phyloP scores from a whole-genome alignment of 1,140 invertebrate species.

The Subanguina moxae region DNA sequence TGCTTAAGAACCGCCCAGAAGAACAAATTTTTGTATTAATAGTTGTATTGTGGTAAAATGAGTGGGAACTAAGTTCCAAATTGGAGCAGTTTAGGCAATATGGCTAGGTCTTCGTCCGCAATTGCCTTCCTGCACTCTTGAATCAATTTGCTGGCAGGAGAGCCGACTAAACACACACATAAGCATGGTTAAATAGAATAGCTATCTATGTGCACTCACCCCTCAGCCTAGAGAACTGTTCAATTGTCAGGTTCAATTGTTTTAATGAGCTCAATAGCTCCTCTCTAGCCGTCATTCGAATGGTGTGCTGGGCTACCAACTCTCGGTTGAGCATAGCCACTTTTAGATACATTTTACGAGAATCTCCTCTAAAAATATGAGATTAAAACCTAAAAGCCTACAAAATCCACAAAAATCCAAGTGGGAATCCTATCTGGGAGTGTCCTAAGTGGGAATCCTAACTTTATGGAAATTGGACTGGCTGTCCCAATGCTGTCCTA shows the following conservation, averaged over 20 bases:
- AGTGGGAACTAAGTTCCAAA: conserved; percentile 19
- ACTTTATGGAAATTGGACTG: too few species aligned
- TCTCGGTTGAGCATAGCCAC: conserved; percentile 42
- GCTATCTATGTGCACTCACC: conserved; percentile 13
- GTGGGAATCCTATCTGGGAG: too few species aligned
- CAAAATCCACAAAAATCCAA: too few species aligned
- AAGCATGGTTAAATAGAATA: not conserved
- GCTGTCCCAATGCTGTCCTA: too few species aligned
- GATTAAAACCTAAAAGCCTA: too few species aligned
- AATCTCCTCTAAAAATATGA: conserved; percentile 18
- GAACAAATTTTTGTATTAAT: too few species aligned
- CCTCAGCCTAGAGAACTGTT: conserved; percentile 40
- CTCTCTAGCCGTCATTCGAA: conserved; percentile 28
- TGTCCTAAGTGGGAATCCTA: too few species aligned
- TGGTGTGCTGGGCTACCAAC: conserved; percentile 29
- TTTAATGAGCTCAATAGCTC: conserved; percentile 33
- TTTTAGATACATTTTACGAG: conserved; percentile 40
- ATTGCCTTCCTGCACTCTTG: conserved; percentile 38
- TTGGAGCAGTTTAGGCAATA: conserved; percentile 32
- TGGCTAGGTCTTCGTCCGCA: conserved; percentile 32
- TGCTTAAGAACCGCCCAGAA: too few species aligned
- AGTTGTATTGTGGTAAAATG: too few species aligned
- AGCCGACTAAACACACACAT: conserved; percentile 28
- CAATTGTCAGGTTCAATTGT: conserved; percentile 33
- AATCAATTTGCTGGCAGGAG: conserved; percentile 22